Conservation (phyloP, 2,113 vertebrate species). For the Leptodactylus fuscus region DNA sequence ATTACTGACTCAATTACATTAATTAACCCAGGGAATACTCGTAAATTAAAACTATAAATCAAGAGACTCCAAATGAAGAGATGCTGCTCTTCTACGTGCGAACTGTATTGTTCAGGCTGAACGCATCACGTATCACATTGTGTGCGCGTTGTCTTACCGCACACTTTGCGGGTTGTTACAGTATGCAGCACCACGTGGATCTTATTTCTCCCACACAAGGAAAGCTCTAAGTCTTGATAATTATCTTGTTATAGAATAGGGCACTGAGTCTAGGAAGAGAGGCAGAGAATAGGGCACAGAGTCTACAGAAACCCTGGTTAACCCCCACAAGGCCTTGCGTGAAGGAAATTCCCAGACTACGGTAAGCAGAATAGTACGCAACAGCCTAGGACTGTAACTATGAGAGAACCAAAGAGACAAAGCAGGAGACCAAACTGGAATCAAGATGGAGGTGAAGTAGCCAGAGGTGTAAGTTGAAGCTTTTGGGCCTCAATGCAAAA, state of each 20-base stretch:
- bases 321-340: neutral
- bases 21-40: conserved; percentile 17
- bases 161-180: neutral
- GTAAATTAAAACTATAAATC: conserved; percentile 42
- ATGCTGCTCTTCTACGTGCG: neutral
- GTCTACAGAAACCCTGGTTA: neutral
- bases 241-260: neutral
- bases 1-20: conserved; percentile 40
- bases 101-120: neutral
- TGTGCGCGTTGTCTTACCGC: neutral
- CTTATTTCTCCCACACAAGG: neutral
- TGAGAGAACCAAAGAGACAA: neutral
- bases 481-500: too few relatives aligned
- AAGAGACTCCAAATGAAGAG: too few relatives aligned
- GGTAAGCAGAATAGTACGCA: neutral
- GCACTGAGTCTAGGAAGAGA: neutral
- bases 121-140: too few relatives aligned
- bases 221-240: neutral
- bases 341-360: neutral
- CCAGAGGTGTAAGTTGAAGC: too few relatives aligned
- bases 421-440: too few relatives aligned
- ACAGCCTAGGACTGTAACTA: neutral
- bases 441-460: too few relatives aligned
- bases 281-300: neutral
- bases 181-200: neutral